Conservation (phyloP, 2,888 invertebrate genomes). For the Parochlus steinenii region DNA sequence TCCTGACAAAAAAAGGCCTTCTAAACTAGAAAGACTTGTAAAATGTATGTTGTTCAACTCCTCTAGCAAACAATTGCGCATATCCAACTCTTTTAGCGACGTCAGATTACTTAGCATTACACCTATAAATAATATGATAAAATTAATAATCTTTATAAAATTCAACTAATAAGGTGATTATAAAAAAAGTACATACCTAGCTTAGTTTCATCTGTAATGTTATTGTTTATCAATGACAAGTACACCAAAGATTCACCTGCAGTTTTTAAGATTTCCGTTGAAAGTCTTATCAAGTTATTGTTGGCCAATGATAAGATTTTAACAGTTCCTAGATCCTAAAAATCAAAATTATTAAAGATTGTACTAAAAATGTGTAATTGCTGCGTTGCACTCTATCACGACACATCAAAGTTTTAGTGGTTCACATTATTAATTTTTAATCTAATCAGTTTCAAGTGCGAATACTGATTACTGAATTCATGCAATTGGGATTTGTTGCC, state of each 20-base stretch:
- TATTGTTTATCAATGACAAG: slow-evolving; percentile 36
- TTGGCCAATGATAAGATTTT: slow-evolving; percentile 23
- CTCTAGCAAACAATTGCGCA: slow-evolving; percentile 37
- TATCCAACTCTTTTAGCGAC: slow-evolving; percentile 34
- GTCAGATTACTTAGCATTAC: too few relatives aligned
- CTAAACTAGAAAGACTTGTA: slow-evolving; percentile 29
- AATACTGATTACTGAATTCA: too few relatives aligned
- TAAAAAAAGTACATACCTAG: background rate
- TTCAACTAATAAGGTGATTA: too few relatives aligned
- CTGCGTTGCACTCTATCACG: too few relatives aligned
- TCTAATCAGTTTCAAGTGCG: too few relatives aligned
- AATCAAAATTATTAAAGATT: too few relatives aligned
- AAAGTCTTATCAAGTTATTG: slow-evolving; percentile 20
- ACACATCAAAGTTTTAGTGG: too few relatives aligned
- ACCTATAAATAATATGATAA: too few relatives aligned
- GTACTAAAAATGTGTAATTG: too few relatives aligned
- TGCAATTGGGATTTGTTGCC: too few relatives aligned
- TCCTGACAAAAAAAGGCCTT: slow-evolving; percentile 35
- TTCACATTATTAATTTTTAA: too few relatives aligned
- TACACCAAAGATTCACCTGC: slow-evolving; percentile 26
- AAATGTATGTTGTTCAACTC: slow-evolving; percentile 31
- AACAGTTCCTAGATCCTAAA: slow-evolving; percentile 12
- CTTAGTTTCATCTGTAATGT: slow-evolving; percentile 22
- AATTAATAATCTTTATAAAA: background rate
- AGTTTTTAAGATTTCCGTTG: slow-evolving; percentile 18